phyloP scores from a whole-genome alignment of 2,113 vertebrate genomes.

The Progne subis region DNA sequence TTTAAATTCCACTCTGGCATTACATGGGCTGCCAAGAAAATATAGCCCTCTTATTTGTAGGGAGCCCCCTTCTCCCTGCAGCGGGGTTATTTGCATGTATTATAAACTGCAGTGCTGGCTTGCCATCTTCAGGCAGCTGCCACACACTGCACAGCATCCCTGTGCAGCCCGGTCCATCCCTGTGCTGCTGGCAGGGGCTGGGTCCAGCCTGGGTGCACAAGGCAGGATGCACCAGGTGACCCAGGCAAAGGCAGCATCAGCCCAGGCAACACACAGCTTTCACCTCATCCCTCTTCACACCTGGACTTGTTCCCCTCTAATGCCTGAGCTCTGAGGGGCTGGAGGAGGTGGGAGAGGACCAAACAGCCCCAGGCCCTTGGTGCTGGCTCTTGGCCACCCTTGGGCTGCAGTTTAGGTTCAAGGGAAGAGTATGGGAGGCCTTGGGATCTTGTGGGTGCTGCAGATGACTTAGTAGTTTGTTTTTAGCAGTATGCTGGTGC shows the following conservation, averaged over 20 bases:
- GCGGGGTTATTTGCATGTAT: constrained; percentile 26
- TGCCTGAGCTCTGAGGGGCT: neutral
- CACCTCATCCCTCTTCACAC: neutral
- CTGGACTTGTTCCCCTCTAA: neutral
- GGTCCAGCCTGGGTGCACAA: neutral
- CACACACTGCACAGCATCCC: constrained; percentile 46
- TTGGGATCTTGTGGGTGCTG: neutral
- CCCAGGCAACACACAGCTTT: neutral
- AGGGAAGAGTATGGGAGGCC: too few relatives aligned
- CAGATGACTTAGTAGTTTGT: neutral
- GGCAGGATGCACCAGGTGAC: neutral
- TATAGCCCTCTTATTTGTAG: constrained; percentile 5
- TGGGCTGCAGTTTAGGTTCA: neutral
- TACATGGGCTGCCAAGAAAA: constrained; percentile 27
- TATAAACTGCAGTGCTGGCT: constrained; percentile 60
- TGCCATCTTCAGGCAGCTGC: constrained; percentile 72
- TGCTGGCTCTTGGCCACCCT: neutral
- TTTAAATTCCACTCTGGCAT: constrained; percentile 50
- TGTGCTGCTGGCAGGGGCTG: neutral
- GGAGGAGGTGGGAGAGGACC: neutral
- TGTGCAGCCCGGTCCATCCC: neutral
- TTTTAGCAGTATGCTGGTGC: neutral
- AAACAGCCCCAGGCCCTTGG: neutral
- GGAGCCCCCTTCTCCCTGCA: constrained; percentile 28
- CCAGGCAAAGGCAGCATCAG: neutral